These are phyloP conservation scores for Protobothrops mucrosquamatus DNA, from an alignment of 2,113 vertebrate genomes.

Conservation along the genomic window DNA sequence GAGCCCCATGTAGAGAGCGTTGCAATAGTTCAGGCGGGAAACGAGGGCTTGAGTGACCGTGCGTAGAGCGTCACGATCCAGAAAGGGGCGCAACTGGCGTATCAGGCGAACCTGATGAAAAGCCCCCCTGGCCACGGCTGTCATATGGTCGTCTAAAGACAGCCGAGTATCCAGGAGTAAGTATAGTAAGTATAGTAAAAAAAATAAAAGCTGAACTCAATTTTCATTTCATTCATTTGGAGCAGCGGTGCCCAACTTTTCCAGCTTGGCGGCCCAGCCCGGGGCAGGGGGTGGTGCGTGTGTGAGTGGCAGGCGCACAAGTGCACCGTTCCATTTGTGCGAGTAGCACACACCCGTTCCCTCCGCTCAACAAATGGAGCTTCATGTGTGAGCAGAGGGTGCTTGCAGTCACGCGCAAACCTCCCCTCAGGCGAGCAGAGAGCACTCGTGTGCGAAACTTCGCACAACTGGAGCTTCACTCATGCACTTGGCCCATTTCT, in stretches of 20 bases:
- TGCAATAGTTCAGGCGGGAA: no score
- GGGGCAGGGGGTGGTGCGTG: background rate
- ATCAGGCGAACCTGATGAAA: no score
- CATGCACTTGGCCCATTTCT: background rate
- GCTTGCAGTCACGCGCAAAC: background rate
- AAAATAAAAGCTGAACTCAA: background rate
- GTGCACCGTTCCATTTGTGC: background rate
- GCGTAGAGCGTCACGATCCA: no score
- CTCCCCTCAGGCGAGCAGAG: fast-evolving
- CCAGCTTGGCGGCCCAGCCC: background rate
- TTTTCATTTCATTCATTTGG: background rate
- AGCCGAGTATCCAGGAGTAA: no score
- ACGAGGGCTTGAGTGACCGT: no score
- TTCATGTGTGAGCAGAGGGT: background rate
- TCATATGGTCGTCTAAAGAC: no score
- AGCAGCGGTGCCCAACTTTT: background rate
- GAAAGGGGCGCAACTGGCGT: no score
- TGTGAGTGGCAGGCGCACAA: background rate
- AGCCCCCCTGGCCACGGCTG: no score
- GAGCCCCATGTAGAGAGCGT: no score
- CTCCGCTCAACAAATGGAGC: background rate
- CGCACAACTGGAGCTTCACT: background rate
- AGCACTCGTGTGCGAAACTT: background rate
- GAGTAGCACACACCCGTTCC: fast-evolving
- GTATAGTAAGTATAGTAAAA: background rate